Conservation (phyloP, 35 echinoderm and acorn worm species). For the Holothuria glaberrima region DNA sequence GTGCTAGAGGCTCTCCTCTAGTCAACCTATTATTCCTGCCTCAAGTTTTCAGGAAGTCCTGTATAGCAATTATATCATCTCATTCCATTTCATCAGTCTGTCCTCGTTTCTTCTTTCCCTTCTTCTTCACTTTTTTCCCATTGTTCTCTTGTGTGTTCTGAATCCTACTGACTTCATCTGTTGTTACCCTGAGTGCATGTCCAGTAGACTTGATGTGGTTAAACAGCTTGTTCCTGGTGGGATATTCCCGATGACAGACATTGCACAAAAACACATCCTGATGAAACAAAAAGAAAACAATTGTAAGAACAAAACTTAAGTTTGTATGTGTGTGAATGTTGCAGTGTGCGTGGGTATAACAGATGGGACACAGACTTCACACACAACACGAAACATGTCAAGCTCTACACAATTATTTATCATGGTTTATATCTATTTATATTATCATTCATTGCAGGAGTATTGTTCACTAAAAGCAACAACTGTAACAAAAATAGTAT, state of each 20-base stretch:
- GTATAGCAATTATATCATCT: background rate
- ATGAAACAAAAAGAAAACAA: conserved; percentile 30
- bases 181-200: conserved; percentile 73
- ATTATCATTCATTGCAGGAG: too few species aligned
- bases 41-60: too few species aligned
- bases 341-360: too few species aligned
- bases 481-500: too few species aligned
- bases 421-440: too few species aligned
- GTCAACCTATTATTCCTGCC: too few species aligned
- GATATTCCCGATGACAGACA: conserved; percentile 77
- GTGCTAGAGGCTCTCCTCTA: too few species aligned
- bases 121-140: conserved; percentile 43
- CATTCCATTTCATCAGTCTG: conserved; percentile 33
- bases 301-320: background rate
- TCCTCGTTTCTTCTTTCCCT: conserved; percentile 36
- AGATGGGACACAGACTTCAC: too few species aligned
- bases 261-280: conserved; percentile 73
- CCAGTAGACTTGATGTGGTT: conserved; percentile 89
- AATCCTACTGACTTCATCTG: background rate
- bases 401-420: too few species aligned
- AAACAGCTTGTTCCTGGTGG: conserved; percentile 86
- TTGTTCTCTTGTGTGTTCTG: background rate
- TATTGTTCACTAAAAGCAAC: too few species aligned
- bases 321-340: too few species aligned
- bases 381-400: background rate